These are phyloP conservation scores for Aegithalos caudatus DNA, from an alignment of 2,113 vertebrate species.

Conservation along the genomic window DNA sequence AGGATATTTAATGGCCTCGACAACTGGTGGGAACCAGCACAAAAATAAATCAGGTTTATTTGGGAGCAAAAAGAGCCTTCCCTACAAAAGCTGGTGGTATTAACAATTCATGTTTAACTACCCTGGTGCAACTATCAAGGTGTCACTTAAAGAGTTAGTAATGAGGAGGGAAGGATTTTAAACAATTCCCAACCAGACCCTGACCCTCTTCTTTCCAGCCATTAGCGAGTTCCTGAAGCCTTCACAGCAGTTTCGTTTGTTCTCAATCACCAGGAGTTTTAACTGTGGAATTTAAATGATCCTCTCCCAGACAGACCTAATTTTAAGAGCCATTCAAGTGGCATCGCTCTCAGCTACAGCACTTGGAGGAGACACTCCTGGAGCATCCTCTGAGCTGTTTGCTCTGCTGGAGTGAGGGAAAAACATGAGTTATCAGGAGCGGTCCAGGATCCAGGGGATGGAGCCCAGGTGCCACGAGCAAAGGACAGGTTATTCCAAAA, in stretches of 20 bases:
- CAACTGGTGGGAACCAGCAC: background rate
- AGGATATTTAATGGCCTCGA: background rate
- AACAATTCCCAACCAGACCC: background rate
- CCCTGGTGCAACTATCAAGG: background rate
- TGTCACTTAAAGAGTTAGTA: background rate
- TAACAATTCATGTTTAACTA: background rate
- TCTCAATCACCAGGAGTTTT: conserved; percentile 43
- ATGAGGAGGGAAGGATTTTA: conserved; percentile 8
- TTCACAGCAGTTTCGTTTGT: conserved; percentile 18
- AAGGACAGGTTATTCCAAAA: background rate
- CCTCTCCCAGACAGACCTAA: conserved; percentile 14
- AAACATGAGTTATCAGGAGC: background rate
- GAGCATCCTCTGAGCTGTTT: background rate
- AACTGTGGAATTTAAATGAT: conserved; percentile 46
- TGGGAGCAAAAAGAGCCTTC: background rate
- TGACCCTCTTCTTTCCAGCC: conserved; percentile 29
- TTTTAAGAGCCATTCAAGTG: conserved; percentile 32
- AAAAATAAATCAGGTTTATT: background rate
- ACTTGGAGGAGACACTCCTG: background rate
- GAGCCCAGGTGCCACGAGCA: background rate
- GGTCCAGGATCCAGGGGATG: rapidly evolving
- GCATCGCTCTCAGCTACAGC: background rate
- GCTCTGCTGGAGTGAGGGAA: background rate
- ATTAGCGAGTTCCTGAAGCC: conserved; percentile 41
- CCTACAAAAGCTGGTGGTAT: background rate